Evolutionary conservation across 1,140 invertebrate genomes (phyloP), one percentile per base, ranked within the genome.

Genomic region (Drosophila tsacasi): DNA sequence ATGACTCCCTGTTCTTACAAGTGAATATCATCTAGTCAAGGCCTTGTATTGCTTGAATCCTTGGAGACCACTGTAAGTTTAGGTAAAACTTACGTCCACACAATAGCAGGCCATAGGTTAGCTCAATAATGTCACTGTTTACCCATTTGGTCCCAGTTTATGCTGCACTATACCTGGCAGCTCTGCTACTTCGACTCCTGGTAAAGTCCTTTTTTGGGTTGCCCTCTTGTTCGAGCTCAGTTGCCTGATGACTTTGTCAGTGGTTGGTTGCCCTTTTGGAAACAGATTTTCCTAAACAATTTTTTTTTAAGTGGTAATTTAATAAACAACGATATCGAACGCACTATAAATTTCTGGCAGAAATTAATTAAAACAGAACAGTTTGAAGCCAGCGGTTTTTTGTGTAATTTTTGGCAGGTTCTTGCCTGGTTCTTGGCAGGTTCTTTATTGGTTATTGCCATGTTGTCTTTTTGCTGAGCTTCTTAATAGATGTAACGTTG

Each of bases 111-210:
- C 81, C 62, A 85, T 81, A 78, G 61, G 61, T 67, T 71, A 61
- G 32, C 79, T 82, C 79, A 82, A 86, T 85, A 85, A 85, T 82
- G 65, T 71, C 62, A 21, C 69, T 86, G 83, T 86, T 85, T 86
- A 85, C 83, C 75, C 83, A 66, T 78, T 76, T 63, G 37, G 66
- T 32, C 27, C 35, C 74, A 74, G 77, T 84, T 85, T 81, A 84
- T 79, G 57, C 54, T 30, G 60, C 59, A 42, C 39, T 27, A 9
- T 62, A 37, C 9, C 52, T 58, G 60, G 27, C 50, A 52, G 44
- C 39, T 23, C 39, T 23, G 23, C 15, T 69, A 8, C 32, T 21
- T 12, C 12, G 37, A 58, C 17, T 37, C 32, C 25, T 17, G 25
- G 37, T 42, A 13, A 13, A 17, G 35, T 49, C 35, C 44, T 40